Percentiles rank a stretch among this genome's conserved stretches.
Conservation (phyloP, 2,888 invertebrate genomes). For the Hetaerina titia region DNA sequence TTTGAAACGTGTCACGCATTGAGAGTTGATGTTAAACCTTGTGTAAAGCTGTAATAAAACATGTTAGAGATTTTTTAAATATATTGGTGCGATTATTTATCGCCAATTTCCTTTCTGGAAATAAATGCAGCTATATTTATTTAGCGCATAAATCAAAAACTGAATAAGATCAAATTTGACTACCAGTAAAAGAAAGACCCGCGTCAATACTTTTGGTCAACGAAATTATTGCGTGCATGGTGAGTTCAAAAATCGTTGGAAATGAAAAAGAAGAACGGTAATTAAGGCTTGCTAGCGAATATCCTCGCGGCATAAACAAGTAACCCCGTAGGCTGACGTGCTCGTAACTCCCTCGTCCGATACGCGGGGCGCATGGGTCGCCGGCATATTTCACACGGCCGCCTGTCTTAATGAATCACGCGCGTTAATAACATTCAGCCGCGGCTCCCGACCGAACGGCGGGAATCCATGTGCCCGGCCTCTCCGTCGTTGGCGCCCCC, state of each 20-base stretch:
- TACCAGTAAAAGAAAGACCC: not conserved
- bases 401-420: slow-evolving; percentile 30
- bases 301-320: not conserved
- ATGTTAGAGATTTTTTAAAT: too few relatives aligned
- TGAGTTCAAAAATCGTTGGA: not conserved
- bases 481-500: not conserved
- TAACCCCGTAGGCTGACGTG: not conserved
- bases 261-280: not conserved
- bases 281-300: not conserved
- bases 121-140: too few relatives aligned
- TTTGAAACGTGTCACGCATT: too few relatives aligned
- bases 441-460: not conserved
- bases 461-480: not conserved
- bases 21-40: too few relatives aligned
- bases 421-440: slow-evolving; percentile 26
- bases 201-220: not conserved
- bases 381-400: slow-evolving; percentile 4
- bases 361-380: slow-evolving; percentile 1
- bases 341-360: not conserved
- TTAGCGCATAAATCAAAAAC: too few relatives aligned
- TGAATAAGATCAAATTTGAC: too few relatives aligned
- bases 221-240: not conserved
- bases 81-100: too few relatives aligned
- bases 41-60: too few relatives aligned
- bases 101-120: too few relatives aligned